Conservation (phyloP, 2,113 vertebrate species). For the Gallinago paraguaiae region DNA sequence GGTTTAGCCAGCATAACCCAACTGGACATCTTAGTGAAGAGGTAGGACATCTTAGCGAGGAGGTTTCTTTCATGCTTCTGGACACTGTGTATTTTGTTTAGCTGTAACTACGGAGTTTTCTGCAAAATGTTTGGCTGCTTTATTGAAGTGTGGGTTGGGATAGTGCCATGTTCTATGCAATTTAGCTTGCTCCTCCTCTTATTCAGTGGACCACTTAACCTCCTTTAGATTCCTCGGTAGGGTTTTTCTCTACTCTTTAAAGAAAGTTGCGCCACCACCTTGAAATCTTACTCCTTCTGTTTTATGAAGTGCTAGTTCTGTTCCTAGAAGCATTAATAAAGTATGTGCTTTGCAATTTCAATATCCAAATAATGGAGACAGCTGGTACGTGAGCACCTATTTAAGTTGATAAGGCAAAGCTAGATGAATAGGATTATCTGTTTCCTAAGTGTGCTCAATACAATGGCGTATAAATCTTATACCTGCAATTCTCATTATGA, state of each 20-base stretch:
- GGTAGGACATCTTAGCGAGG: neutral
- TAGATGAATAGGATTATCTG: slow-evolving; percentile 32
- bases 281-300: neutral
- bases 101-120: neutral
- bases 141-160: neutral
- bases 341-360: slow-evolving; percentile 16
- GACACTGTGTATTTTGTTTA: neutral
- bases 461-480: neutral
- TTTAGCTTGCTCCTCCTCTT: neutral
- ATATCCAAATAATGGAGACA: neutral
- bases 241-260: neutral
- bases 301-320: slow-evolving; percentile 6
- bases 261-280: neutral
- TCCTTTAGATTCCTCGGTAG: neutral
- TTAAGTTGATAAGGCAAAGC: slow-evolving; percentile 25
- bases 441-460: neutral
- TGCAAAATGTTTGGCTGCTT: neutral
- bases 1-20: neutral
- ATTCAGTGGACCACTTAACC: neutral
- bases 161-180: neutral
- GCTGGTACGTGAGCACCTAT: neutral
- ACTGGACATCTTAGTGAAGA: neutral
- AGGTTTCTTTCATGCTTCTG: neutral
- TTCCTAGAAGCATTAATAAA: slow-evolving; percentile 41
- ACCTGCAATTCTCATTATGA: neutral